Base-by-base conservation (phyloP, 1,140 invertebrate species). In the Acyrthosiphon pisum region DNA sequence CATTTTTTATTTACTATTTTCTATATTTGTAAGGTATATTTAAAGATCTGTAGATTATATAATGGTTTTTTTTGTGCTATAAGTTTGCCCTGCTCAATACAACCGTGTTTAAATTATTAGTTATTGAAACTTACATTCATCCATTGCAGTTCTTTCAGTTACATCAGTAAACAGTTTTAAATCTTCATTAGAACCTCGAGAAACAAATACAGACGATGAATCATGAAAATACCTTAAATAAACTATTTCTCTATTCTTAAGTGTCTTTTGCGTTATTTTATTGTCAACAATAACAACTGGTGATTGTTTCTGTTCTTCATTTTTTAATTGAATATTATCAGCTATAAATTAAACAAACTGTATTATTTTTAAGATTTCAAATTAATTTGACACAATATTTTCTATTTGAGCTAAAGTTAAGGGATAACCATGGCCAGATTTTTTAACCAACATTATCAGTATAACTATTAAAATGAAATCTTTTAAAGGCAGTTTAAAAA, bases 161-260 rank as follows among this genome's bases (percentile, higher is more conserved):
- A 37, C 50, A 89, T 88, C 18, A 20, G 35, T 8, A 35, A 50
- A 88, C 20, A 7, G 7, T 41, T 41, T 41, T 41, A 41, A 41
- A 41, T 56, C 1, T 41, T 89, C 35, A 30, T 89, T 2, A 92
- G 91, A 92, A 23, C 23, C 46, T 41, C 46, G 60, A 83, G 76
- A 50, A 92, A 92, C 91, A 92, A 37, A 92, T 35, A 92, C 23
- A 50, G 41, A 81, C 37, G 30, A 26, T 48, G 76, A 81, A 83
- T 83, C 44, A 83, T 23, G 22, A 37, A 92, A 92, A 50, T 92
- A 92, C 22, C 76, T 50, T 35, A 92, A 9, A 53, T 48, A 9
- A 37, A 92, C 91, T 50, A 30, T 14, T 53, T 92, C 91, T 23
- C 46, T 48, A 83, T 92, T 92, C 46, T 81, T 92, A 50, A 84